phyloP scores from a whole-genome alignment of 2,797 vertebrate species.

The Parauchenoglanis punctatus region DNA sequence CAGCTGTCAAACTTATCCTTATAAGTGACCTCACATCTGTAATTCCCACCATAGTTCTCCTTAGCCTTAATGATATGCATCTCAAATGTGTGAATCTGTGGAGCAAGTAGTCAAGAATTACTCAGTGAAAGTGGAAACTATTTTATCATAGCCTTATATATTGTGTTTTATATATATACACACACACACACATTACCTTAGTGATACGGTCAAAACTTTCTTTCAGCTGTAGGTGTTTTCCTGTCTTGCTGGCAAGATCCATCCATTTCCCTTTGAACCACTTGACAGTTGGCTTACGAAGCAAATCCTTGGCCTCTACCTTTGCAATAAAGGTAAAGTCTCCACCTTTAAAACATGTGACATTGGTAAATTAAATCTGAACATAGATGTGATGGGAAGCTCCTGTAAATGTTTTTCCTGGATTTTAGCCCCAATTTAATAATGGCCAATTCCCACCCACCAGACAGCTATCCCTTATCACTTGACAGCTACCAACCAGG shows the following conservation, averaged over 20 bases:
- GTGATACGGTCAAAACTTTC: conserved; percentile 90
- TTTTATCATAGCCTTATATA: background rate
- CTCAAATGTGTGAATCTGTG: conserved; percentile 92
- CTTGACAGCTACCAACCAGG: too few relatives aligned
- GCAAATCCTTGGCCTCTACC: conserved; percentile 96
- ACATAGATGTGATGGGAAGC: background rate
- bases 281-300: conserved; percentile 91
- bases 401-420: background rate
- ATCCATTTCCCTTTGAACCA: conserved; percentile 99
- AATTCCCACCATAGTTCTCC: conserved; percentile 94
- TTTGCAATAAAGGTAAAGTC: conserved; percentile 93
- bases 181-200: conserved; percentile 77
- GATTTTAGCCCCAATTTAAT: too few relatives aligned
- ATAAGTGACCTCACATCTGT: conserved; percentile 95
- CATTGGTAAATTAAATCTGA: background rate
- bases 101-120: background rate
- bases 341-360: conserved; percentile 76
- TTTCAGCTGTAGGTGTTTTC: conserved; percentile 96
- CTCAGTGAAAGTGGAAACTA: background rate
- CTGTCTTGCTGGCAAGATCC: conserved; percentile 97
- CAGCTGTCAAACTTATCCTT: conserved; percentile 99
- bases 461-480: too few relatives aligned
- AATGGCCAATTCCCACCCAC: background rate
- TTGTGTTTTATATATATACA: background rate
- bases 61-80: conserved; percentile 99